Evolutionary conservation across 2,797 vertebrate species (phyloP).

Genomic region (Phataginus tetradactyla): DNA sequence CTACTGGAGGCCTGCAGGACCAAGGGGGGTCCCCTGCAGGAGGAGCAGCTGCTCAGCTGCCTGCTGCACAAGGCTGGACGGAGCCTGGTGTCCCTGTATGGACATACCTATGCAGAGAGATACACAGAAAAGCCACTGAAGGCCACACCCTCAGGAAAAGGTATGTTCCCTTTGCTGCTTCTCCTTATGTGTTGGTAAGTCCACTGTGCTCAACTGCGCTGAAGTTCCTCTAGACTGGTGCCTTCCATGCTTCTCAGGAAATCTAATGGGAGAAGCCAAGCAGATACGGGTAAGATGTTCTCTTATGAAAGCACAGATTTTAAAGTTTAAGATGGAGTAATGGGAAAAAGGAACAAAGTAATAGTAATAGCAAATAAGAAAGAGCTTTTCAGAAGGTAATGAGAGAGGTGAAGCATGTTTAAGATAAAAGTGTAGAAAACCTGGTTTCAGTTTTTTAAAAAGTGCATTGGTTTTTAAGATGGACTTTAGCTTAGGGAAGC

Average conservation of each 20-base stretch:
- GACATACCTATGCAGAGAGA: constrained; percentile 87
- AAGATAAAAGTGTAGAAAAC: neutral
- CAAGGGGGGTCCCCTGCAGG: constrained; percentile 85
- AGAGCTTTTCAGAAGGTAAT: constrained; percentile 43
- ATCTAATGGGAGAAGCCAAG: neutral
- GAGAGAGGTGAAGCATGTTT: neutral
- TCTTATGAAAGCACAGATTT: constrained; percentile 15
- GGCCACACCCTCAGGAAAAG: constrained; percentile 85
- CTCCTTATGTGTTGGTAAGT: neutral
- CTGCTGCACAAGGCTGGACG: constrained; percentile 89
- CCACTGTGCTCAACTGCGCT: neutral
- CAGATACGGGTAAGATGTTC: neutral
- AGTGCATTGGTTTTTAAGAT: neutral
- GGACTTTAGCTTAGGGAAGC: neutral
- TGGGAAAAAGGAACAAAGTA: neutral
- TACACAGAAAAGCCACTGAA: constrained; percentile 88
- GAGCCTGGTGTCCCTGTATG: constrained; percentile 88
- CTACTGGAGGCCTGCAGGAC: constrained; percentile 89
- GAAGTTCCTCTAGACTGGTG: neutral
- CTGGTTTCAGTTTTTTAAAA: neutral
- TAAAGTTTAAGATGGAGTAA: neutral
- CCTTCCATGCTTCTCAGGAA: neutral
- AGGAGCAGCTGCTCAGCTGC: constrained; percentile 92
- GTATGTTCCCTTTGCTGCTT: constrained; percentile 83
- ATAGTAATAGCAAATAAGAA: neutral